Base-by-base conservation (phyloP, 2,888 invertebrate genomes). In the Pardosa pseudoannulata region DNA sequence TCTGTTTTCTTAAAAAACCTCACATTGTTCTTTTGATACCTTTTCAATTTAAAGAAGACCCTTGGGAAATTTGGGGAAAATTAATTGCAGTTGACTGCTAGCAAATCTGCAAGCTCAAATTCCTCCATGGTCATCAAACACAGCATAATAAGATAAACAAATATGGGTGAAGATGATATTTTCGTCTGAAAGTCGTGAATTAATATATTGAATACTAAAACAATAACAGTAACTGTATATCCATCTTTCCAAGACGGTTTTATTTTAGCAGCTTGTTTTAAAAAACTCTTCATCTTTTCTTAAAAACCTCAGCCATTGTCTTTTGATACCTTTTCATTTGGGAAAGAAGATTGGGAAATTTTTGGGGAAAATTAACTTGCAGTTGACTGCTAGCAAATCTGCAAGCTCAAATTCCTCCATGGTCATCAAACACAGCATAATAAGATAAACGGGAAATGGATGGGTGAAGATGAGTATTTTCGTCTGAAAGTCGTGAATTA, bases 81-180 rank as follows among this genome's bases (percentile, higher is more conserved):
- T 90, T 89, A 89, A 89, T 89, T 91, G 92, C 89, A 92, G 90
- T 89, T 91, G 89, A 87, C 90, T 89, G 64, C 92, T 91, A 89
- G 92, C 91, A 90, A 91, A 92, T 88, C 91, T 91, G 32, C 93
- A 91, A 13, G 93, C 93, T 87, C 91, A 89, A 1, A 89, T 88
- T 67, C 93, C 93, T 50, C 91, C 92, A 89, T 93, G 93, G 2
- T 93, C 93, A 90, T 93, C 93, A 90, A 92, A 93, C 46, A 93
- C 92, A 29, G 91, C 92, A 89, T 91, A 93, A 75, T 91, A 90
- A 0, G n/a, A n/a, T n/a, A n/a, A n/a, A n/a, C n/a, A n/a, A n/a
- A n/a, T n/a, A n/a, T n/a, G n/a, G n/a, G n/a, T n/a, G n/a, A n/a
- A n/a, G n/a, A n/a, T n/a, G n/a, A n/a, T n/a, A n/a, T n/a, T n/a